Evolutionary conservation across 2,888 invertebrate species (phyloP).

Genomic region (Campoplex nolae): DNA sequence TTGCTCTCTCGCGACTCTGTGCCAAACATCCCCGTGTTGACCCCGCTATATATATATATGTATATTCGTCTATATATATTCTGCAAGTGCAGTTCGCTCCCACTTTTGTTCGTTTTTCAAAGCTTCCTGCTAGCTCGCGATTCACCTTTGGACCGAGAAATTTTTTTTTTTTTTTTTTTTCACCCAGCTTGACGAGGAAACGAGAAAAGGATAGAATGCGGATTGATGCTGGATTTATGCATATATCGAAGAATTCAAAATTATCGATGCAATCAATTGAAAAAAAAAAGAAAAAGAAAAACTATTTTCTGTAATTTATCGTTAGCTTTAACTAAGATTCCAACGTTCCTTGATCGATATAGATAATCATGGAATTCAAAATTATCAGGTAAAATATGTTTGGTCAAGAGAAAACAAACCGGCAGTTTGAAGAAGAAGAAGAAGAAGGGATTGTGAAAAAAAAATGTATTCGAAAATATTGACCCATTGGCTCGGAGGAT

Average conservation of each 20-base stretch:
- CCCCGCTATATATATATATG: slow-evolving; percentile 29
- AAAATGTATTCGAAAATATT: slow-evolving; percentile 14
- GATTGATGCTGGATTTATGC: slow-evolving; percentile 3
- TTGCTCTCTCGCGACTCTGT: slow-evolving; percentile 53
- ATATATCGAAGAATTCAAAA: slow-evolving; percentile 18
- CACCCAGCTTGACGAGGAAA: slow-evolving; percentile 43
- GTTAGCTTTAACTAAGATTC: neutral
- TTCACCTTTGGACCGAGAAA: slow-evolving; percentile 54
- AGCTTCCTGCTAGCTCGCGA: slow-evolving; percentile 56
- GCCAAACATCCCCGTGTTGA: slow-evolving; percentile 62
- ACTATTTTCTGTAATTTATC: neutral
- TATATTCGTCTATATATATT: neutral
- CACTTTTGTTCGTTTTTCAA: slow-evolving; percentile 63
- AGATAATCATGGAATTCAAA: no score
- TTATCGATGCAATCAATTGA: neutral
- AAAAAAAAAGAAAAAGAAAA: neutral
- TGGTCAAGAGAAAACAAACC: no score
- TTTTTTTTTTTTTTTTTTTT: slow-evolving; percentile 41
- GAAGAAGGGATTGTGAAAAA: neutral
- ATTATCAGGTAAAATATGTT: no score
- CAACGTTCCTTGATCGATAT: no score
- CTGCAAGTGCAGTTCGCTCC: slow-evolving; percentile 25
- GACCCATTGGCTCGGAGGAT: slow-evolving; percentile 4
- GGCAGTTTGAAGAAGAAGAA: neutral
- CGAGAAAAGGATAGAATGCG: slow-evolving; percentile 9